Evolutionary conservation across 2,113 vertebrate genomes (phyloP).

Genomic region (Planiliza haematocheilus): DNA sequence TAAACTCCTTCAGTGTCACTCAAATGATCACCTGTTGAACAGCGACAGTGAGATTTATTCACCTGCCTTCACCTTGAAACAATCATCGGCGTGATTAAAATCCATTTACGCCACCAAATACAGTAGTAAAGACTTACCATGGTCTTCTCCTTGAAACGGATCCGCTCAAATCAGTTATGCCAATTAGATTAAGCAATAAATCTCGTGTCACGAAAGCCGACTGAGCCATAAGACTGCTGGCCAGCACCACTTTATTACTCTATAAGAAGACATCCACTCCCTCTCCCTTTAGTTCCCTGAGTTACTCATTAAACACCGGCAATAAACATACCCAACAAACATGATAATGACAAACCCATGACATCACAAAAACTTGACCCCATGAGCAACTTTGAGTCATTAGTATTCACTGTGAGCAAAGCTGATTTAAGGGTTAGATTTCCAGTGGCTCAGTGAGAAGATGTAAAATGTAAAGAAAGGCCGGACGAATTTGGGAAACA

Average conservation of each 20-base stretch:
- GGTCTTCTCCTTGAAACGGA: not conserved
- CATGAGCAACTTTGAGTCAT: too few species aligned
- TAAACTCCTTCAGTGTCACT: not conserved
- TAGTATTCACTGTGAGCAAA: too few species aligned
- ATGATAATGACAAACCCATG: conserved; percentile 49
- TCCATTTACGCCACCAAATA: not conserved
- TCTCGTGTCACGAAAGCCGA: not conserved
- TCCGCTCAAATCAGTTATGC: not conserved
- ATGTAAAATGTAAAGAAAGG: too few species aligned
- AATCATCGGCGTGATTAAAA: not conserved
- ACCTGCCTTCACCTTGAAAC: not conserved
- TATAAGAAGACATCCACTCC: conserved; percentile 64
- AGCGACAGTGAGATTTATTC: not conserved
- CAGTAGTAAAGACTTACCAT: conserved; percentile 50
- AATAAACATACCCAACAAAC: conserved; percentile 61
- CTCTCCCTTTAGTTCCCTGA: conserved; percentile 40
- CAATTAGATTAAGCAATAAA: not conserved
- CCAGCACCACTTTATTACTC: conserved; percentile 28
- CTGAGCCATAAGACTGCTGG: conserved; percentile 17
- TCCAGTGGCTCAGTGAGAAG: too few species aligned
- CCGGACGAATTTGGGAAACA: too few species aligned
- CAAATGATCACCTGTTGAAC: conserved; percentile 41
- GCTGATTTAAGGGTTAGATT: too few species aligned
- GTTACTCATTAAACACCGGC: conserved; percentile 83
- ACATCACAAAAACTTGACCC: conserved; percentile 9